Evolutionary conservation across 2,888 invertebrate genomes (phyloP).

Genomic region (Eurois occulta): DNA sequence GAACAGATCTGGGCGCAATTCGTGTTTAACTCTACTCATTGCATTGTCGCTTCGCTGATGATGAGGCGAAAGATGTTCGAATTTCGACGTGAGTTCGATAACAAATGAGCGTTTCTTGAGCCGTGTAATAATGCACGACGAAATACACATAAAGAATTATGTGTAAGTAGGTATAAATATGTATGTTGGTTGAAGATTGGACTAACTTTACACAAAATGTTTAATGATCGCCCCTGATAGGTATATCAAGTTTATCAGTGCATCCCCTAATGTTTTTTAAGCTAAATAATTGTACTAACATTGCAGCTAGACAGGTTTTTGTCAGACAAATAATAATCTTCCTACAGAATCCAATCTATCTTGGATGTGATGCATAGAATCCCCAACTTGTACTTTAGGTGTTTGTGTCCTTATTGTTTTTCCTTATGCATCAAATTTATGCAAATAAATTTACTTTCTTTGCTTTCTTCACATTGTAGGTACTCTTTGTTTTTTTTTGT

Average conservation of each 20-base stretch:
- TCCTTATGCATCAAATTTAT: not conserved
- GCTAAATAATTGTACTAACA: not conserved
- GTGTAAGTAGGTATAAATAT: not conserved
- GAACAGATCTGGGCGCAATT: constrained; percentile 61
- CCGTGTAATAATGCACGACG: not conserved
- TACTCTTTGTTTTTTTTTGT: not conserved
- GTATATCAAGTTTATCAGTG: not conserved
- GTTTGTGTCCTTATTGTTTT: not conserved
- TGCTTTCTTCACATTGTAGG: not conserved
- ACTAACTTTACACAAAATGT: not conserved
- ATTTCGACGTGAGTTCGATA: constrained; percentile 52
- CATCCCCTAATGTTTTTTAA: not conserved
- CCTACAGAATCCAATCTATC: not conserved
- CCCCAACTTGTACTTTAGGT: not conserved
- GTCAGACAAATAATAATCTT: not conserved
- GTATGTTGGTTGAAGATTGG: not conserved
- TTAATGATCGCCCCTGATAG: no score
- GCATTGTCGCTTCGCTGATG: constrained; percentile 59
- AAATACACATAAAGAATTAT: not conserved
- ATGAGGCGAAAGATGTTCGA: constrained; percentile 66
- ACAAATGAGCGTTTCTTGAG: not conserved
- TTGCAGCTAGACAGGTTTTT: not conserved
- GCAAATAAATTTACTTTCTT: not conserved
- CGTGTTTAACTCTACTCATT: constrained; percentile 63
- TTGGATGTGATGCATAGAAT: not conserved